Percentiles rank a stretch among this genome's conserved stretches.
These are phyloP conservation scores for Cheilosia variabilis DNA, from an alignment of 2,888 invertebrate species.

Conservation along the genomic window DNA sequence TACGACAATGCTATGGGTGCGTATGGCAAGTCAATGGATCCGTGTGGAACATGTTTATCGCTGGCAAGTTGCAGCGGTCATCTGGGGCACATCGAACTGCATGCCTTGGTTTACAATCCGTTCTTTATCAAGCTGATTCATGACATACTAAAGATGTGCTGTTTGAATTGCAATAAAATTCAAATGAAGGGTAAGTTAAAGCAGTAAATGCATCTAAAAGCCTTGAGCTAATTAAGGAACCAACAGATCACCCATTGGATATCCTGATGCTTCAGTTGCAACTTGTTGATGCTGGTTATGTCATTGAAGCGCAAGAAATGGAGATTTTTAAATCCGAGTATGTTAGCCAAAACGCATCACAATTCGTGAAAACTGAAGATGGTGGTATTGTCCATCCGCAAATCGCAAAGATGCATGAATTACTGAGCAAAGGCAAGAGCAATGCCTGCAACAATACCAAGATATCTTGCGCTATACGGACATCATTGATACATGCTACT, in stretches of 20 bases:
- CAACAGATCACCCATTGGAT: constrained; percentile 81
- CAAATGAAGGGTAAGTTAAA: constrained; percentile 86
- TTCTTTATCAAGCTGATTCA: constrained; percentile 91
- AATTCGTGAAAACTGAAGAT: constrained; percentile 79
- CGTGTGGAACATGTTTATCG: constrained; percentile 92
- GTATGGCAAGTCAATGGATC: constrained; percentile 84
- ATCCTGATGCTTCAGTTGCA: constrained; percentile 86
- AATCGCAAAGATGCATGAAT: constrained; percentile 84
- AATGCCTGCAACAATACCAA: constrained; percentile 79
- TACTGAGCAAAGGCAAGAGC: constrained; percentile 78
- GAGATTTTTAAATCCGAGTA: constrained; percentile 83
- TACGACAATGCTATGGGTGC: constrained; percentile 93
- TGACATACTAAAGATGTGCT: constrained; percentile 88
- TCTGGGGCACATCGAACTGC: constrained; percentile 96
- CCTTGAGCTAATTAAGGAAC: too few relatives aligned
- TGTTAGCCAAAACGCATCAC: constrained; percentile 79
- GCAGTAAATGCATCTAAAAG: not conserved
- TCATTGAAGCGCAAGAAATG: constrained; percentile 89
- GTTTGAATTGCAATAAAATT: constrained; percentile 88
- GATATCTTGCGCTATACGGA: constrained; percentile 80
- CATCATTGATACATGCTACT: constrained; percentile 80
- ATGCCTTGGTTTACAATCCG: constrained; percentile 95
- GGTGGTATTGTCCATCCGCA: constrained; percentile 83
- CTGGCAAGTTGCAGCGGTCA: constrained; percentile 93
- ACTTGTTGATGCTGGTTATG: constrained; percentile 89